Percentiles rank a stretch among this genome's conserved stretches.
Conservation (phyloP, 2,113 vertebrate genomes). For the Gallinago media region DNA sequence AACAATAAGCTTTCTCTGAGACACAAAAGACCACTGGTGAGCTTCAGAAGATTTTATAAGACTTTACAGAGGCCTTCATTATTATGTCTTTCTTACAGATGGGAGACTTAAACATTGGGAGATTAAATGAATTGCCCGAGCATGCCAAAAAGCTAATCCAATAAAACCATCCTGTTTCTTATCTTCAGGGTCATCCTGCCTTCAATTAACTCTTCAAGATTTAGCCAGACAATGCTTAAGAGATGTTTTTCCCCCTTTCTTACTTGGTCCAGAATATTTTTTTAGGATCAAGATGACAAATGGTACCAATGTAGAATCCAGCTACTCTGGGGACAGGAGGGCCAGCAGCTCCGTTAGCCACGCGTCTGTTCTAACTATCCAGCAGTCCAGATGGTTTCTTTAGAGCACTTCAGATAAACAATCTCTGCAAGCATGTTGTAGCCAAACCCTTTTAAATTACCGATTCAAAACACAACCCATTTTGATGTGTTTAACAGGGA, state of each 20-base stretch:
- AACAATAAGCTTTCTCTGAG: neutral
- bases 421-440: neutral
- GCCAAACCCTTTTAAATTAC: neutral
- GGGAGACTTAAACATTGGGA: neutral
- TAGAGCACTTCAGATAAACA: neutral
- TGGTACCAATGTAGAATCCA: neutral
- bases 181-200: neutral
- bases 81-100: neutral
- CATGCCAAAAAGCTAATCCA: neutral
- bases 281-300: neutral
- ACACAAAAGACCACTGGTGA: neutral
- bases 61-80: neutral
- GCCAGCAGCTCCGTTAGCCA: neutral
- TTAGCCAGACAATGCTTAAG: neutral
- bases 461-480: neutral
- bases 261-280: neutral
- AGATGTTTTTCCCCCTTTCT: neutral
- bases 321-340: neutral
- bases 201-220: neutral
- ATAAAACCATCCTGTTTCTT: neutral
- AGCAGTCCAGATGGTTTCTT: neutral
- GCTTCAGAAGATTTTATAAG: neutral
- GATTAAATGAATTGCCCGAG: neutral
- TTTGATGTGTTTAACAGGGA: neutral
- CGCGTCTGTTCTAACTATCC: fast-evolving